Evolutionary conservation across 2,797 vertebrate species (phyloP).

Genomic region (Brachyrhaphis roseni): DNA sequence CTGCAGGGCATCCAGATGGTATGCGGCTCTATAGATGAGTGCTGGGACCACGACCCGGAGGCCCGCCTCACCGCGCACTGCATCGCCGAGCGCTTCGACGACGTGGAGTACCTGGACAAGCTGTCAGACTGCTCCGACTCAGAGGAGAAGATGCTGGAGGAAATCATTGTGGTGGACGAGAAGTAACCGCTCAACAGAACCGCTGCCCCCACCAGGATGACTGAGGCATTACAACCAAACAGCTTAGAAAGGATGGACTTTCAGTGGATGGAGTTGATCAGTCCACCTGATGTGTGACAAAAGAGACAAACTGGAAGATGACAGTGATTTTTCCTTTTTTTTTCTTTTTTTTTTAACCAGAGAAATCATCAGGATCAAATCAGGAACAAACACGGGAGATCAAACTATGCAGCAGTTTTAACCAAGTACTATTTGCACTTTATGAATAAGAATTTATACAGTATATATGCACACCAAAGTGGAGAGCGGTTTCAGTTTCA

Average conservation of each 20-base stretch:
- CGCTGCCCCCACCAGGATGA: conserved; percentile 37
- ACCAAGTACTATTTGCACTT: conserved; percentile 78
- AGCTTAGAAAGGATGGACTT: conserved; percentile 16
- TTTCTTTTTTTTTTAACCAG: not conserved
- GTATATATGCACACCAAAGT: conserved; percentile 71
- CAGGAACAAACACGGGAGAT: conserved; percentile 48
- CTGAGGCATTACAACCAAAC: conserved; percentile 37
- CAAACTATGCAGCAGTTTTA: conserved; percentile 56
- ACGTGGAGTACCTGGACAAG: conserved; percentile 87
- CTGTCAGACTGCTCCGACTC: conserved; percentile 88
- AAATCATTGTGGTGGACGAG: conserved; percentile 83
- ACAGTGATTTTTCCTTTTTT: conserved; percentile 8
- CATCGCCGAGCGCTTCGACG: conserved; percentile 90
- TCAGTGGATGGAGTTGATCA: conserved; percentile 29
- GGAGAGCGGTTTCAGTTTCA: conserved; percentile 42
- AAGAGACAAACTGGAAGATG: conserved; percentile 40
- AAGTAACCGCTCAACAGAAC: conserved; percentile 76
- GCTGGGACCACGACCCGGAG: conserved; percentile 98
- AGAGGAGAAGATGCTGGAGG: conserved; percentile 92
- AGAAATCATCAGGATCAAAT: conserved; percentile 29
- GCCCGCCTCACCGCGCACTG: conserved; percentile 95
- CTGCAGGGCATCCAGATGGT: conserved; percentile 91
- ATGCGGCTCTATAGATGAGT: conserved; percentile 91
- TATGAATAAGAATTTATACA: conserved; percentile 43
- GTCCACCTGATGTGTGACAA: conserved; percentile 5